Evolutionary conservation across 2,888 invertebrate genomes (phyloP).

Genomic region (Stenolophus ochropezus): DNA sequence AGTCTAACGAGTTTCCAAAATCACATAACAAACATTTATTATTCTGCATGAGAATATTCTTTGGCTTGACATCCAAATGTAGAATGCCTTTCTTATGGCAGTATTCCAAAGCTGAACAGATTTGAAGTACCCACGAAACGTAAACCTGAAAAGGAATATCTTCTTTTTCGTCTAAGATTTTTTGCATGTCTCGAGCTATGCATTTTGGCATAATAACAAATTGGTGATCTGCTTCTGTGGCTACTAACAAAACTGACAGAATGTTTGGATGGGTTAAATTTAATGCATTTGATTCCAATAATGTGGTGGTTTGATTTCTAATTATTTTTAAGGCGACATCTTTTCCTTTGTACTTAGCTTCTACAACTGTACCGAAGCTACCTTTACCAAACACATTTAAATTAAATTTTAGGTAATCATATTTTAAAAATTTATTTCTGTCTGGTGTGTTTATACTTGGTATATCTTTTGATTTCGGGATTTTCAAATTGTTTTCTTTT

Average conservation of each 20-base stretch:
- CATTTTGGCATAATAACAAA: constrained; percentile 21
- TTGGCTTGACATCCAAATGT: constrained; percentile 35
- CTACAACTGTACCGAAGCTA: constrained; percentile 37
- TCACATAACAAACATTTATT: constrained; percentile 12
- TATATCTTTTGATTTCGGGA: not conserved
- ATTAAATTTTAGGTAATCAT: constrained; percentile 11
- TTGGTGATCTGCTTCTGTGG: not conserved
- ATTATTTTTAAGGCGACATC: constrained; percentile 33
- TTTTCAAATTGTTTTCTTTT: not conserved
- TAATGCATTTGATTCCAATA: constrained; percentile 24
- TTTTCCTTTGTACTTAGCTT: constrained; percentile 36
- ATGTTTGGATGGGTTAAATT: constrained; percentile 19
- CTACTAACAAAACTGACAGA: not conserved
- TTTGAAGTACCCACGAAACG: constrained; percentile 1
- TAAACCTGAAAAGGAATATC: not conserved
- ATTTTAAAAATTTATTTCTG: constrained; percentile 18
- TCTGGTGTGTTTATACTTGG: constrained; percentile 29
- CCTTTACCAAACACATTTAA: constrained; percentile 41
- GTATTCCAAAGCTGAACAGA: constrained; percentile 8
- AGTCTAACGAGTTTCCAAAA: constrained; percentile 29
- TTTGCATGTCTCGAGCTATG: constrained; percentile 1
- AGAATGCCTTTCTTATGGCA: constrained; percentile 19
- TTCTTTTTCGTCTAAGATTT: not conserved
- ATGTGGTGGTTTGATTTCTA: not conserved
- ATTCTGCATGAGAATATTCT: constrained; percentile 20